A percentile compares a stretch with the other conserved stretches of the same genome.
phyloP scores from a whole-genome alignment of 2,797 vertebrate species.

The Sebastes glaucus region DNA sequence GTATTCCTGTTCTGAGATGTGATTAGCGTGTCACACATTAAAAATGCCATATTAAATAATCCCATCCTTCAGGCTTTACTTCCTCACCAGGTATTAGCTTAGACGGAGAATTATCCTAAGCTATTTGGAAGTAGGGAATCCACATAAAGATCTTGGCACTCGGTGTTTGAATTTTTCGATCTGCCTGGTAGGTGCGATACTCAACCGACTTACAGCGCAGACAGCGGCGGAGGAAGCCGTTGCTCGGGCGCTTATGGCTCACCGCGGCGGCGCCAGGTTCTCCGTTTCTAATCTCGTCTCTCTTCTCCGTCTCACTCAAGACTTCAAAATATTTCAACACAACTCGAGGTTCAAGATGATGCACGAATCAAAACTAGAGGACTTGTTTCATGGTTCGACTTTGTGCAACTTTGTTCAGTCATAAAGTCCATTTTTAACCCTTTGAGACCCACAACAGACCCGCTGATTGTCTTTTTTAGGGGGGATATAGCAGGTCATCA shows the following conservation, averaged over 20 bases:
- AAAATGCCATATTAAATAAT: constrained; percentile 98
- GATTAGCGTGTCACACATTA: constrained; percentile 98
- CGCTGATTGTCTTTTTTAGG: no score
- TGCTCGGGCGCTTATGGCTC: constrained; percentile 57
- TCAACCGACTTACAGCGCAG: constrained; percentile 69
- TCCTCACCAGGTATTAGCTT: constrained; percentile 99
- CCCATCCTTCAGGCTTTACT: constrained; percentile 99
- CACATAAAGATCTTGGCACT: constrained; percentile 97
- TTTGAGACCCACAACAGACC: no score
- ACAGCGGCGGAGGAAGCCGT: constrained; percentile 57
- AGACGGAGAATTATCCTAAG: constrained; percentile 97
- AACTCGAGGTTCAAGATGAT: background rate
- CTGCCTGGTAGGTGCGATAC: constrained; percentile 89
- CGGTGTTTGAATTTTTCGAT: constrained; percentile 91
- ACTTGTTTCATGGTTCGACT: background rate
- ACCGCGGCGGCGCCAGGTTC: constrained; percentile 67
- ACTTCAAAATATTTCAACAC: background rate
- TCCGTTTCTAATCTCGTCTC: constrained; percentile 71
- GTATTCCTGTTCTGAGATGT: constrained; percentile 90
- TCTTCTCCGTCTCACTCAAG: constrained; percentile 37
- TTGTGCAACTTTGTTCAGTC: background rate
- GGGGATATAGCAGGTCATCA: no score
- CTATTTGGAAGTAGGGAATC: constrained; percentile 89
- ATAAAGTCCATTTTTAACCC: background rate
- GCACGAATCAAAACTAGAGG: background rate